phyloP scores from a whole-genome alignment of 1,140 invertebrate genomes.

The Cyrtorhinus lividipennis region DNA sequence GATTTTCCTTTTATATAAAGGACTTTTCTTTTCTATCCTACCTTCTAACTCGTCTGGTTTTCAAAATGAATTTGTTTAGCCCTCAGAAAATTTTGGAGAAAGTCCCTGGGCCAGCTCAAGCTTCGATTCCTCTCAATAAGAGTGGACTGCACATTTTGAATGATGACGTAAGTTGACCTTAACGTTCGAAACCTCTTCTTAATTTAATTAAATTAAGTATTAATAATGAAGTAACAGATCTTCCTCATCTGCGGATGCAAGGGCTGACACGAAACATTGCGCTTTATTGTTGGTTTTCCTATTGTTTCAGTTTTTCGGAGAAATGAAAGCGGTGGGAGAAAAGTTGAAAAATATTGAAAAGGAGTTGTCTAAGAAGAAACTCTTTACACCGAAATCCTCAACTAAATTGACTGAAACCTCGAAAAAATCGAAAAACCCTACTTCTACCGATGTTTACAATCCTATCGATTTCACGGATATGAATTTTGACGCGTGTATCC shows the following conservation, averaged over 20 bases:
- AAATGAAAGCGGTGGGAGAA: neutral
- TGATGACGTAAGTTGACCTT: neutral
- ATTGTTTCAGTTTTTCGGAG: neutral
- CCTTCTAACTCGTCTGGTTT: no score
- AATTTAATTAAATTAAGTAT: neutral
- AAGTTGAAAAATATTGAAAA: conserved; percentile 1
- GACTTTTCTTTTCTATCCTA: no score
- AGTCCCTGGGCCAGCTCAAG: no score
- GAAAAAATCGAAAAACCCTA: neutral
- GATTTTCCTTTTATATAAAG: no score
- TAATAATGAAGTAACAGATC: neutral
- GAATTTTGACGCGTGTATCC: neutral
- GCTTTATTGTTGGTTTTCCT: no score
- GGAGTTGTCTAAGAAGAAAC: neutral
- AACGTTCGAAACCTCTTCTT: neutral
- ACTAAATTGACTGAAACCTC: neutral
- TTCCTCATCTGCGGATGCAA: no score
- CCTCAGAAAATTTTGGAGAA: no score
- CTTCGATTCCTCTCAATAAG: no score
- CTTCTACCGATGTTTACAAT: neutral
- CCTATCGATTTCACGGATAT: neutral
- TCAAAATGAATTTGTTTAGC: no score
- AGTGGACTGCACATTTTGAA: no score
- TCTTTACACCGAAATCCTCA: neutral
- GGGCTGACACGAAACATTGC: no score